Base-by-base conservation (phyloP, 1,140 invertebrate species). In the Drosophila nebulosa region DNA sequence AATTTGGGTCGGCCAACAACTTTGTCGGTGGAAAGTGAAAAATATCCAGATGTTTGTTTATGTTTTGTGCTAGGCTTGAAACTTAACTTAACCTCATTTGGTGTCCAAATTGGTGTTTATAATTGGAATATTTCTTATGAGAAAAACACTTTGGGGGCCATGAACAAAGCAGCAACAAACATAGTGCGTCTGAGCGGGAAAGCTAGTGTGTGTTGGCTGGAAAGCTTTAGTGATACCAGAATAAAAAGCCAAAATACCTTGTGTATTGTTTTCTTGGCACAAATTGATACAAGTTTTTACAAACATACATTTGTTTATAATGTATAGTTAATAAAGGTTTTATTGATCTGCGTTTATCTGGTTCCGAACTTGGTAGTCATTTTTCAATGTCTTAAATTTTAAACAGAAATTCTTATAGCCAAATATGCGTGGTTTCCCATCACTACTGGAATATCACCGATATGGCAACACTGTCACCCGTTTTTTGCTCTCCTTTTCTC, bases 1-100 rank as follows among this genome's bases (percentile, higher is more conserved):
- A 9, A 57, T 21, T 26, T 46, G 22, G 36, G 50, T 4, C 4
- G 18, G 4, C 50, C n/a, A 39, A 35, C 27, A 61, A 61, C 7
- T 62, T 73, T 27, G 18, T 18, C 21, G 10, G 3, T 21, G 24
- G 24, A 50, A 56, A 21, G 21, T 57, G 35, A 53, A 53, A 46
- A 6, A 18, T 16, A 35, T 18, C 30, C 62, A 21, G 39, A 26
- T 22, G n/a, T 76, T 86, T 83, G 74, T 86, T 88, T 86, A 88
- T 80, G 60, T 69, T 78, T 67, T n/a, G 65, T 70, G 39, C 59
- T 61, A 16, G 75, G 69, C 42, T 72, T 74, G 88, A 88, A 88
- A 83, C 57, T n/a, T n/a, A 78, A 88, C 83, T 83, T 77, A 77
- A 77, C 74, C 74, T 77, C 74, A 77, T 77, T 76, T 46, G 69